phyloP scores from a whole-genome alignment of 2,113 vertebrate species.

The Chaenocephalus aceratus region DNA sequence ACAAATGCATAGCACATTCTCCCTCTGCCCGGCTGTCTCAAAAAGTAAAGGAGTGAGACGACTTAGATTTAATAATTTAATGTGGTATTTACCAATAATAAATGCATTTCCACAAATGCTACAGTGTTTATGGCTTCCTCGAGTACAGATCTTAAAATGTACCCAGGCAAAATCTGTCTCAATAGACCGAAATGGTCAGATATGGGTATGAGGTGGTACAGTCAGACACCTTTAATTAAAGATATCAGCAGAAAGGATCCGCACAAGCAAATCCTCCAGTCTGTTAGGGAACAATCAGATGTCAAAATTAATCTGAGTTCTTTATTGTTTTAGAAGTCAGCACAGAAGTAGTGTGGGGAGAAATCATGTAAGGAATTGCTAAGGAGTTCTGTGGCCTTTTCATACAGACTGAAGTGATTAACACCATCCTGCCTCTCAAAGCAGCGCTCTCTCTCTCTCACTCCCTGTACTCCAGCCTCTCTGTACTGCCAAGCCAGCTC shows the following conservation, averaged over 20 bases:
- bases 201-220: conserved; percentile 8
- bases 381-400: conserved; percentile 70
- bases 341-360: not conserved
- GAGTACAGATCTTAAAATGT: conserved; percentile 11
- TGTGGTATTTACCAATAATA: conserved; percentile 30
- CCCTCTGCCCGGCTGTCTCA: conserved; percentile 1
- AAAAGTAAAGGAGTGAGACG: conserved; percentile 11
- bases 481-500: conserved; percentile 74
- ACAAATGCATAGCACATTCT: conserved; percentile 47
- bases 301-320: conserved; percentile 51
- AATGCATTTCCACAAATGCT: conserved; percentile 25
- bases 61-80: conserved; percentile 18
- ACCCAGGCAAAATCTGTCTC: not conserved
- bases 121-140: not conserved
- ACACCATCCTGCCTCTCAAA: conserved; percentile 74
- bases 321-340: conserved; percentile 44
- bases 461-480: conserved; percentile 70
- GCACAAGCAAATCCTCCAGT: conserved; percentile 28
- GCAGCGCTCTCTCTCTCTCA: conserved; percentile 62
- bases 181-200: conserved; percentile 15
- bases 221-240: conserved; percentile 25
- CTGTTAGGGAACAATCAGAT: conserved; percentile 55
- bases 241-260: conserved; percentile 26
- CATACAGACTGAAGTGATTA: conserved; percentile 74
- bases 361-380: conserved; percentile 55